Evolutionary conservation across 2,113 vertebrate genomes (phyloP), one percentile per base, ranked within the genome.

Genomic region (Poicephalus meyeri): DNA sequence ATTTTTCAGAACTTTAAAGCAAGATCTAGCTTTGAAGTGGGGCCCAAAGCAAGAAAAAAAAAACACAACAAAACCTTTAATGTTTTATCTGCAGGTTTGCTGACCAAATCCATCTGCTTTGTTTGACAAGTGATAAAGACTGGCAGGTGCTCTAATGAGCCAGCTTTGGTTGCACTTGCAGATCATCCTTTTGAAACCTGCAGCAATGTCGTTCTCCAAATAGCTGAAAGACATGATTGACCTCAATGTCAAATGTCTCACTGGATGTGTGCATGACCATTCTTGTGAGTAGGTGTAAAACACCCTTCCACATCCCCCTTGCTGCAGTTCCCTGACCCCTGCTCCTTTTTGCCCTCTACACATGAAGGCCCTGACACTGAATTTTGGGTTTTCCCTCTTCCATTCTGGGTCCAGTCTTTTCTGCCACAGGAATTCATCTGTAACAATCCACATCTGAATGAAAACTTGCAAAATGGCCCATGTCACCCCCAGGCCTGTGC

Each of bases 61-160:
- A 55, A 80, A 3, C 53, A 61, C 41, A 94, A 66, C 83, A 80
- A 94, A 95, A 88, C 90, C 92, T 94, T 96, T 92, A 96, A 94
- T 85, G 92, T 94, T 94, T 96, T 97, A 96, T 96, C 93, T 93
- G 56, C 69, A 87, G 86, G 92, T 93, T 91, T 96, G 92, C 95
- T 95, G 96, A 92, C 86, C 88, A 92, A 92, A 84, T 92, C 91
- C 92, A 92, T 97, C 86, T 92, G 83, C 92, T 92, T 94, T 95
- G 96, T 96, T 96, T 96, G 96, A 96, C 96, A 96, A 91, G 69
- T 94, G 95, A 97, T 95, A 96, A 96, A 96, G 92, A 95, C 92
- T 96, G 95, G 94, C 93, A 97, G 96, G 95, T 94, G 94, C 92
- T 96, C 91, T 97, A 96, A 93, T 95, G 88, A 95, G 83, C 88